Evolutionary conservation across 2,797 vertebrate genomes (phyloP), one percentile per base, ranked within the genome.

Genomic region (Falco cherrug): DNA sequence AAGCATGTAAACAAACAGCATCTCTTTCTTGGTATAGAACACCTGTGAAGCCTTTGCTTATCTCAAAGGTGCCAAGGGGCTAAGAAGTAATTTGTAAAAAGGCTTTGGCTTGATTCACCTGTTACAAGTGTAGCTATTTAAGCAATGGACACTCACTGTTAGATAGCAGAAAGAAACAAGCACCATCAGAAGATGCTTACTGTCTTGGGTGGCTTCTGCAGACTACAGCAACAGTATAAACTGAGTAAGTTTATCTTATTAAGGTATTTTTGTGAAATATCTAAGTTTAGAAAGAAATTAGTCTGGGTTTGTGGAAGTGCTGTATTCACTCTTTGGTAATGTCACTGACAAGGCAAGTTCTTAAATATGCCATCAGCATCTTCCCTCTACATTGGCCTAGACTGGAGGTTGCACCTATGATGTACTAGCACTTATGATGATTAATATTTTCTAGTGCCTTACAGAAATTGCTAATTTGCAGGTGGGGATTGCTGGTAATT

Each of bases 31-130:
- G 64, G 28, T 80, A 39, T 0, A 4, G 37, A 89, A 84, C 56
- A 81, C 37, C 57, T 86, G 57, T 69, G 80, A 84, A 61, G 13
- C 7, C 51, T 87, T 12, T 69, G 3, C 18, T 88, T 90, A 84
- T 84, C 77, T 88, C 86, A 79, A 57, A 88, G 70, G 45, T 84
- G 65, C n/a, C 2, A 5, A 64, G 39, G 20, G 48, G 15, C 65
- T 61, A 86, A 94, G 33, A 88, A 71, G 53, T 28, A 9, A 60
- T 84, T 90, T 90, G 64, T 82, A 54, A 95, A 94, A 93, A 19
- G 45, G 59, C 21, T 33, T 90, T 79, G 50, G 16, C 11, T 48
- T 84, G 41, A 54, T 91, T 65, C 6, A 54, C 83, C 61, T 69
- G 16, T 67, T 83, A 33, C 35, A 78, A 69, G 13, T 43, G 29